Percentiles rank a stretch among this genome's conserved stretches.
Conservation (phyloP, 2,797 vertebrate genomes). For the Enteromius paludinosus region DNA sequence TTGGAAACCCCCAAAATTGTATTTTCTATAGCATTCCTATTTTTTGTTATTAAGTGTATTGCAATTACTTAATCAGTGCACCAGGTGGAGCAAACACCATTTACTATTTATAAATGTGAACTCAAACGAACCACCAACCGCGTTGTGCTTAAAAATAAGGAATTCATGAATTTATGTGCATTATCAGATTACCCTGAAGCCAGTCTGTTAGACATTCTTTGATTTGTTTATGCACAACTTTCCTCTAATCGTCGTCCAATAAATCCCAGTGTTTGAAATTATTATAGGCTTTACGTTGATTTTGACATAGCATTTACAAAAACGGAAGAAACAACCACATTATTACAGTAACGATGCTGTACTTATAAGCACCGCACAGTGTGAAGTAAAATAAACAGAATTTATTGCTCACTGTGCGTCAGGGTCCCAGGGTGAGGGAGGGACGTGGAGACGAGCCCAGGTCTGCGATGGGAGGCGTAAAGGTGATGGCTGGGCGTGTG, state of each 20-base stretch:
- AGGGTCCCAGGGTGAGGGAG: slow-evolving; percentile 27
- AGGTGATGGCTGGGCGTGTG: slow-evolving; percentile 61
- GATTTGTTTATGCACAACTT: neutral
- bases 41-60: neutral
- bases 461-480: slow-evolving; percentile 49
- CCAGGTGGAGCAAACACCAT: neutral
- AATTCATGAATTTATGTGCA: neutral
- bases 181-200: neutral
- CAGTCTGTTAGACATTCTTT: neutral
- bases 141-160: neutral
- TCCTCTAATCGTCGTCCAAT: neutral
- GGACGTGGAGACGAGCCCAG: slow-evolving; percentile 30
- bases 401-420: slow-evolving; percentile 31
- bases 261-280: neutral
- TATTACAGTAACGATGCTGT: neutral
- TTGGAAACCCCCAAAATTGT: neutral
- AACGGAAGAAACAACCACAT: neutral
- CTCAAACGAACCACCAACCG: neutral
- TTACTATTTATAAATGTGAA: neutral
- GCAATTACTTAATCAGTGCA: slow-evolving; percentile 4
- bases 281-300: neutral
- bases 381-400: neutral
- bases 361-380: neutral
- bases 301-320: neutral
- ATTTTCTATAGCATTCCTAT: neutral